These are phyloP conservation scores for Hipparchia semele DNA, from an alignment of 2,888 invertebrate genomes.

Conservation along the genomic window DNA sequence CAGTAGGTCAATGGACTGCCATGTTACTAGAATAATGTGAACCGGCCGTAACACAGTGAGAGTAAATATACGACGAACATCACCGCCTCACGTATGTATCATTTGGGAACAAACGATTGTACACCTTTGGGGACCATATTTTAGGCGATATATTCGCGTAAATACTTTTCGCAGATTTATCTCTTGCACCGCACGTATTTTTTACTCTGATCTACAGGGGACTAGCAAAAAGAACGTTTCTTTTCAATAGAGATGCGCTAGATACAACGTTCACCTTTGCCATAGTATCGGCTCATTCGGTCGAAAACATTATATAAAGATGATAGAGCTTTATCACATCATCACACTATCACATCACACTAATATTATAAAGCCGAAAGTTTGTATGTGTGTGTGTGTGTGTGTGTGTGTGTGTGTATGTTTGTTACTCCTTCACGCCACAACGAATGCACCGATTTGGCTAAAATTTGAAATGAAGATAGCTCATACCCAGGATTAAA, in stretches of 20 bases:
- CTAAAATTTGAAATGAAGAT: too few relatives aligned
- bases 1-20: not conserved
- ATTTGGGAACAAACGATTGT: constrained; percentile 21
- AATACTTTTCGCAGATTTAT: constrained; percentile 25
- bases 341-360: too few relatives aligned
- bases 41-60: constrained; percentile 2
- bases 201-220: constrained; percentile 18
- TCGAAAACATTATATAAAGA: not conserved
- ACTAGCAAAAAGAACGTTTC: not conserved
- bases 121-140: constrained; percentile 21
- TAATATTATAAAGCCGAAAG: too few relatives aligned
- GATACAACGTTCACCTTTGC: not conserved
- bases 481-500: too few relatives aligned
- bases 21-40: not conserved
- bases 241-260: not conserved
- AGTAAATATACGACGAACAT: constrained; percentile 6
- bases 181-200: constrained; percentile 12
- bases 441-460: too few relatives aligned
- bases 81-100: constrained; percentile 8
- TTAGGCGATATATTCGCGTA: constrained; percentile 24
- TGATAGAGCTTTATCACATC: too few relatives aligned
- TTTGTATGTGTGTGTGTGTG: too few relatives aligned
- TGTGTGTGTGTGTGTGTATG: too few relatives aligned
- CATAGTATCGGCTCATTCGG: not conserved
- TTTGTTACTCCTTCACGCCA: too few relatives aligned